Percentiles rank a stretch among this genome's conserved stretches.
Evolutionary conservation across 2,113 vertebrate genomes (phyloP).

Genomic region (Prochilodus magdalenae): DNA sequence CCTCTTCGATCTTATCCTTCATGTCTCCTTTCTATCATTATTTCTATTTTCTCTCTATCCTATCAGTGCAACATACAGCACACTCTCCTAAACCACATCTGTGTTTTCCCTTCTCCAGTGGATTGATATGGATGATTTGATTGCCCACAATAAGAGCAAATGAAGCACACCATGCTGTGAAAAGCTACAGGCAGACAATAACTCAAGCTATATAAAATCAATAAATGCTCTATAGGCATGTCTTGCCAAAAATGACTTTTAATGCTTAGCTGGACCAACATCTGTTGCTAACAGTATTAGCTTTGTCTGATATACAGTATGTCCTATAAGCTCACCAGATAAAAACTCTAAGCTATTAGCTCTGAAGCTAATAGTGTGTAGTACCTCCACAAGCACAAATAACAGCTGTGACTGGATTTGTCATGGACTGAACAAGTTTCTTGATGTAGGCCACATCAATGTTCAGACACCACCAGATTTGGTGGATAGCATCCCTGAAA

Average conservation of each 20-base stretch:
- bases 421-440: no score
- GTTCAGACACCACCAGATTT: no score
- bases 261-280: background rate
- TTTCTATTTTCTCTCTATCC: background rate
- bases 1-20: background rate
- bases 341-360: no score
- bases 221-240: background rate
- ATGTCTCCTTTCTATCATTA: background rate
- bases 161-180: no score
- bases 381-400: no score
- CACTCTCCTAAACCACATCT: background rate
- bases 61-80: background rate
- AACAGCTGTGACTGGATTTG: no score
- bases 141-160: background rate
- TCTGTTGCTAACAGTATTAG: background rate
- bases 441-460: no score
- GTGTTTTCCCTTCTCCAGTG: background rate
- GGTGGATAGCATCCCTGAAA: no score
- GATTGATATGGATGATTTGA: background rate
- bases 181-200: no score
- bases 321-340: no score
- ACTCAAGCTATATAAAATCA: no score
- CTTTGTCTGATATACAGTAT: background rate
- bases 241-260: background rate
- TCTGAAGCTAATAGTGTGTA: no score